Conservation (phyloP, 2,888 invertebrate genomes). For the Odontocerum albicorne region DNA sequence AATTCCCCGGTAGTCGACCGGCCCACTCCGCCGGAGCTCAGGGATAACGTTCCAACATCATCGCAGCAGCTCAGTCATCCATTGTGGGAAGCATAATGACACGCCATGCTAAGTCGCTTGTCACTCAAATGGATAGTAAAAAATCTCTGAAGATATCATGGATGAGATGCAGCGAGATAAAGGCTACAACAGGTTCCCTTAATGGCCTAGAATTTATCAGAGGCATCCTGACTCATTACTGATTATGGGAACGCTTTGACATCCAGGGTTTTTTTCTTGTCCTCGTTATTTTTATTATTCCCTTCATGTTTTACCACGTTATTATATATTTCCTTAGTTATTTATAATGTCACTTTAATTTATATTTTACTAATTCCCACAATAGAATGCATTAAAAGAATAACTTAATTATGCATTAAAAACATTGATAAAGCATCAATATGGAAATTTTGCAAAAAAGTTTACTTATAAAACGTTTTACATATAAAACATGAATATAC, state of each 20-base stretch:
- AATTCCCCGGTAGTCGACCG: conserved; percentile 24
- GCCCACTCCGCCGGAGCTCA: conserved; percentile 16
- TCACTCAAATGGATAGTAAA: conserved; percentile 25
- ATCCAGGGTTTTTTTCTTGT: conserved; percentile 14
- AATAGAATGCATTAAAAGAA: too few relatives aligned
- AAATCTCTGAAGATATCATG: conserved; percentile 27
- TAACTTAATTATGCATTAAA: too few relatives aligned
- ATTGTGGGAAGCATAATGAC: conserved; percentile 25
- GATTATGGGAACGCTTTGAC: conserved; percentile 31
- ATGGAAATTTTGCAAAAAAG: too few relatives aligned
- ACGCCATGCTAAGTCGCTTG: conserved; percentile 27
- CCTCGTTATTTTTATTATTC: too few relatives aligned
- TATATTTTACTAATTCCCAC: too few relatives aligned
- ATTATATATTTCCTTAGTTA: too few relatives aligned
- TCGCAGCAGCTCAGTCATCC: conserved; percentile 17
- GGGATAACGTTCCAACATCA: too few relatives aligned
- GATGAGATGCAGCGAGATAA: conserved; percentile 32
- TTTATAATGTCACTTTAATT: too few relatives aligned
- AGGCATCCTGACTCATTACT: conserved; percentile 30
- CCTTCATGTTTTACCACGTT: conserved; percentile 3
- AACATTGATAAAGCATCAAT: too few relatives aligned
- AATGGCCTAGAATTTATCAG: conserved; percentile 34
- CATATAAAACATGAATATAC: too few relatives aligned
- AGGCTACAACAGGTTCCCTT: conserved; percentile 32
- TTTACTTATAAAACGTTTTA: too few relatives aligned